These are phyloP conservation scores for Acholoe squamosa DNA, from an alignment of 2,888 invertebrate genomes.

Conservation along the genomic window DNA sequence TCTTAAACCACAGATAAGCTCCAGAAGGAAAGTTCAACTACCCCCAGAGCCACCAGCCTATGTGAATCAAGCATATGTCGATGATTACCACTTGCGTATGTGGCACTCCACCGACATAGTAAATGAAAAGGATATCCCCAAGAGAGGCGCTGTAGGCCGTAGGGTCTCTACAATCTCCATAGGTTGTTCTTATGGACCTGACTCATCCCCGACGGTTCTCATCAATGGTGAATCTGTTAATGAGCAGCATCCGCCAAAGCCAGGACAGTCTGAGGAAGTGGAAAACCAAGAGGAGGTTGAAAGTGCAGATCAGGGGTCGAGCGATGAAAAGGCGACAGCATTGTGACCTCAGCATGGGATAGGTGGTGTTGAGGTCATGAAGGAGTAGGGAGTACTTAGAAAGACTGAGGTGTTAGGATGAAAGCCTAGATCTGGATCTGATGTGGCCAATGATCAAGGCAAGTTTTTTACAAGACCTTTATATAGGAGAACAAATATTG, in stretches of 20 bases:
- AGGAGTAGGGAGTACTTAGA: too few relatives aligned
- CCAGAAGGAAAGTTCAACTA: neutral
- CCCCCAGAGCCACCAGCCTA: conserved; percentile 16
- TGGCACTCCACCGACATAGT: neutral
- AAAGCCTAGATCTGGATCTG: too few relatives aligned
- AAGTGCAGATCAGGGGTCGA: neutral
- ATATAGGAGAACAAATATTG: too few relatives aligned
- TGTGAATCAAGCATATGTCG: conserved; percentile 8
- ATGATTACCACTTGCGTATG: conserved; percentile 16
- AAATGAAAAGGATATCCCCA: neutral
- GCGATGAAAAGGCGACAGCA: conserved; percentile 39
- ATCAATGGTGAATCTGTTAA: conserved; percentile 4
- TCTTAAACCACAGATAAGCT: neutral
- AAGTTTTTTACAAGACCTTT: too few relatives aligned
- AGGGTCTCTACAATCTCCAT: conserved; percentile 47
- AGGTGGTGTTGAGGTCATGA: neutral
- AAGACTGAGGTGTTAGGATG: too few relatives aligned
- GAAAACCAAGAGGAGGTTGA: neutral
- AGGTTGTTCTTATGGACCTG: neutral
- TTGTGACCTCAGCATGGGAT: conserved; percentile 57
- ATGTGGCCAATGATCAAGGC: too few relatives aligned
- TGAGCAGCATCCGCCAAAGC: neutral
- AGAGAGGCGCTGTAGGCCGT: neutral
- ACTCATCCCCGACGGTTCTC: neutral
- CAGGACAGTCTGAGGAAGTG: neutral